phyloP scores from a whole-genome alignment of 2,113 vertebrate species.

The Carassius carassius region DNA sequence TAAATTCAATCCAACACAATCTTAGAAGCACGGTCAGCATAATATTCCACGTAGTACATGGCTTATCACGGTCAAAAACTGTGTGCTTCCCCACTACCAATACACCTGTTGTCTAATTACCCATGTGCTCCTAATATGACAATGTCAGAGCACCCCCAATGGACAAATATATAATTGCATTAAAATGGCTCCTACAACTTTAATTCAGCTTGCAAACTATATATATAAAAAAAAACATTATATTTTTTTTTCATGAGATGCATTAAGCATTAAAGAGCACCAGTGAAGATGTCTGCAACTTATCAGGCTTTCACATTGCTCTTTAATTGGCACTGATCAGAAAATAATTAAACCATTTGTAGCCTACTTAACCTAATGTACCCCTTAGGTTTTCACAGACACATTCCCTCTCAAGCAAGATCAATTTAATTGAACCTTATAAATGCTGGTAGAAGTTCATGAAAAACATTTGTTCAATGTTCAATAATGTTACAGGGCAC shows the following conservation, averaged over 20 bases:
- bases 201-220: conserved; percentile 49
- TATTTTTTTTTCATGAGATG: background rate
- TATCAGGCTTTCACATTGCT: conserved; percentile 1
- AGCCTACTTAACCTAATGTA: background rate
- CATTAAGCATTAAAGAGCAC: conserved; percentile 12
- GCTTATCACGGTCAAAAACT: too few relatives aligned
- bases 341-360: conserved; percentile 8
- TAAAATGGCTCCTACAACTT: too few relatives aligned
- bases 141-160: too few relatives aligned
- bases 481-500: conserved; percentile 11
- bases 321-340: conserved; percentile 17
- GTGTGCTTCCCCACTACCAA: too few relatives aligned
- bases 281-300: background rate
- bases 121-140: too few relatives aligned
- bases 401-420: conserved; percentile 7
- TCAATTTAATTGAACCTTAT: conserved; percentile 20
- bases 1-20: too few relatives aligned
- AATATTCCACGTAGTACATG: too few relatives aligned
- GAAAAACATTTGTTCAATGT: conserved; percentile 29
- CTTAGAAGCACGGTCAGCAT: too few relatives aligned
- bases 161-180: too few relatives aligned
- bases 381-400: conserved; percentile 11
- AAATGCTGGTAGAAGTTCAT: conserved; percentile 20
- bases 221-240: conserved; percentile 5
- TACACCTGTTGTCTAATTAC: too few relatives aligned